A percentile compares a stretch with the other conserved stretches of the same genome.
phyloP scores from a whole-genome alignment of 53 echinoderm and acorn worm genomes.

The Astropecten irregularis region DNA sequence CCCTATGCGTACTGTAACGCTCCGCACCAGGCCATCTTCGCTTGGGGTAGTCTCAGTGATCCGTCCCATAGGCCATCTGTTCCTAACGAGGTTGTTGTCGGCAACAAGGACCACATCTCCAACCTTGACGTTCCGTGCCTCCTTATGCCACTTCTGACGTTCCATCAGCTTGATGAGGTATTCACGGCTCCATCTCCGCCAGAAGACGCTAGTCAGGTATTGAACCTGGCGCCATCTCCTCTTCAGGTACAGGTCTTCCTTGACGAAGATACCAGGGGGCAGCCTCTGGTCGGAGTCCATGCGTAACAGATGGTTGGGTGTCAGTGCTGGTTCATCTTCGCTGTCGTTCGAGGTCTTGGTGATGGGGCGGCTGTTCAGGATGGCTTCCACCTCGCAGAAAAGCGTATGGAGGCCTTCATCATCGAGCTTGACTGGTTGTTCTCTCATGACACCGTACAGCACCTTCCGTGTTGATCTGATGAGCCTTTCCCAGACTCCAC shows the following conservation, averaged over 20 bases:
- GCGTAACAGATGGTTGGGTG: slow-evolving; percentile 26
- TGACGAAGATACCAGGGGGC: slow-evolving; percentile 16
- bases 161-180: background rate
- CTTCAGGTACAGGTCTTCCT: background rate
- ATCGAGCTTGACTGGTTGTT: slow-evolving; percentile 38
- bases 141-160: slow-evolving; percentile 21
- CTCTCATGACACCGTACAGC: slow-evolving; percentile 63
- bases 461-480: slow-evolving; percentile 67
- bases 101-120: slow-evolving; percentile 45
- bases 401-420: slow-evolving; percentile 48
- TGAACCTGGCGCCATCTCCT: slow-evolving; percentile 6
- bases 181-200: slow-evolving; percentile 1
- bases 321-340: background rate
- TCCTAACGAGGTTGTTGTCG: background rate
- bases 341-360: background rate
- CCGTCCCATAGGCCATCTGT: background rate
- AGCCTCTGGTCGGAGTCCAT: background rate
- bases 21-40: background rate
- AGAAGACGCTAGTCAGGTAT: slow-evolving; percentile 13
- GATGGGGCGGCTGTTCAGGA: slow-evolving; percentile 13
- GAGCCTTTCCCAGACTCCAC: slow-evolving; percentile 71
- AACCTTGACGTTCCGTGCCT: slow-evolving; percentile 40
- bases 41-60: background rate
- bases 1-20: background rate
- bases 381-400: slow-evolving; percentile 50